Evolutionary conservation across 2,888 invertebrate species (phyloP), one percentile per base, ranked within the genome.

Genomic region (Lasioglossum marginatum): DNA sequence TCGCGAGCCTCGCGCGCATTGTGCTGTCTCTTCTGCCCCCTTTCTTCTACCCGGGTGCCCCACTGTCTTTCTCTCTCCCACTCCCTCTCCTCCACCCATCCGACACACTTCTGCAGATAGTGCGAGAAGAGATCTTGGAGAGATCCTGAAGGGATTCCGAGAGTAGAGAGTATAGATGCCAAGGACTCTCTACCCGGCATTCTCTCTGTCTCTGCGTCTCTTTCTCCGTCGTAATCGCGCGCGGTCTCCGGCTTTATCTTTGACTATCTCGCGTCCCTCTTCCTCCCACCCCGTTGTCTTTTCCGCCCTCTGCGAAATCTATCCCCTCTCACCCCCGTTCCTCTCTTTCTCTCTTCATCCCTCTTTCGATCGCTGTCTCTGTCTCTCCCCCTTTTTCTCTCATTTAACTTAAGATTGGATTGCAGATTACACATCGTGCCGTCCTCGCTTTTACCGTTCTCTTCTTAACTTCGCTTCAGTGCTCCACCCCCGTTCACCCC

Each of bases 361-460:
- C n/a, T 57, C 57, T n/a, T n/a, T 57, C 57, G n/a, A n/a, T 57
- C 27, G 23, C n/a, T n/a, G 10, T 57, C 57, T 60, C 60, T 4
- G 27, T 60, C 60, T 16, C 27, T 77, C 74, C 70, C 76, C 79
- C 80, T 81, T 80, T 79, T 75, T 83, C 90, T 90, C 91, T 89
- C 92, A 91, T 92, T 92, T 91, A 90, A 92, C 91, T 92, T 90
- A 90, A 92, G 92, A 92, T 93, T 92, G 91, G 90, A 92, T 92
- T 92, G 91, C 91, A 92, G 92, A 92, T 92, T 92, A 91, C 91
- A 92, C 89, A 91, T 92, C 87, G 87, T 79, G 85, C 87, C 86
- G 77, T 73, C 73, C 88, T 85, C 82, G 83, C 82, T 86, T 85
- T 84, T 86, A 83, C 87, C 85, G 73, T 82, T 83, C 86, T 81